Conservation (phyloP, 1,140 invertebrate species). For the Cherax quadricarinatus region DNA sequence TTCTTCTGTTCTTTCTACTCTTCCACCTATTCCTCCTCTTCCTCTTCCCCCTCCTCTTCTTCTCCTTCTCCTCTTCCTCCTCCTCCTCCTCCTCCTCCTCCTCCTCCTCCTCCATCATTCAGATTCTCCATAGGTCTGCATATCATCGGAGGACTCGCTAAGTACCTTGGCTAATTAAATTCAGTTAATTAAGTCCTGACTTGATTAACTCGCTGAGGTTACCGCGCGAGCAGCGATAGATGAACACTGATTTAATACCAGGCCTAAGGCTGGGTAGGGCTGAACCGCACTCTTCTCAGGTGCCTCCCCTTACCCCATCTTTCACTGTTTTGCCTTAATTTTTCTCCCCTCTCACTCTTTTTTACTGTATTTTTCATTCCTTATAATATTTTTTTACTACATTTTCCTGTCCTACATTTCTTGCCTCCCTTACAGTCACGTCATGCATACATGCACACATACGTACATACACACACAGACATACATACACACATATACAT, state of each 20-base stretch:
- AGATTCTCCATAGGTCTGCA: not conserved
- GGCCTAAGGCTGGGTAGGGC: not conserved
- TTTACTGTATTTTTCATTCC: not conserved
- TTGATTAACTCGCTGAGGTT: slow-evolving; percentile 53
- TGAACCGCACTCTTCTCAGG: too few relatives aligned
- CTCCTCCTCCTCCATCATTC: not conserved
- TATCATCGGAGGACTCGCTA: slow-evolving; percentile 10
- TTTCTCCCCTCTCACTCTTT: not conserved
- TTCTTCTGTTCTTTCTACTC: not conserved
- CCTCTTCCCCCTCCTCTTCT: not conserved
- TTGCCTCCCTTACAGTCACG: too few relatives aligned
- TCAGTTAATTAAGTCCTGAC: slow-evolving; percentile 53
- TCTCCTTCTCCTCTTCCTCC: not conserved
- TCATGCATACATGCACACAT: not conserved
- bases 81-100: not conserved
- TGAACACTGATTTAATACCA: not conserved
- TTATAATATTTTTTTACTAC: not conserved
- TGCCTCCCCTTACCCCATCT: not conserved
- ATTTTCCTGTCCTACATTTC: too few relatives aligned
- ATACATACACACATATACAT: not conserved
- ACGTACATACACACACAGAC: not conserved
- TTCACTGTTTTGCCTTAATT: not conserved
- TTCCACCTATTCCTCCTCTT: too few relatives aligned
- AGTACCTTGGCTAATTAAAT: slow-evolving; percentile 54
- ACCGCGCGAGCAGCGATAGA: slow-evolving; percentile 7